Percentiles rank a stretch among this genome's conserved stretches.
Evolutionary conservation across 2,113 vertebrate genomes (phyloP).

Genomic region (Triplophysa tibetana): DNA sequence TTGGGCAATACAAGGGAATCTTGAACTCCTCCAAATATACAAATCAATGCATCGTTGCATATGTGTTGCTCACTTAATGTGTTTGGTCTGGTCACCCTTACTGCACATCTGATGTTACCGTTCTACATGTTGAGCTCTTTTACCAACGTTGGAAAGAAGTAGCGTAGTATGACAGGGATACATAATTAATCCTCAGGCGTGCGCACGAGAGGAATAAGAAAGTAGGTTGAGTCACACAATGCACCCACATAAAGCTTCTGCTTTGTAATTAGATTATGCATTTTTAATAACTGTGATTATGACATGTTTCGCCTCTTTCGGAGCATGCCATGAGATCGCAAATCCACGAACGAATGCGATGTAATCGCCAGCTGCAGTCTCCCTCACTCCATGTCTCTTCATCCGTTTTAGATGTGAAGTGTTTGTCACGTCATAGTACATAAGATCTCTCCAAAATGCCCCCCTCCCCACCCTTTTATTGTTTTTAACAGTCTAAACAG

Average conservation of each 20-base stretch:
- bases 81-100: constrained; percentile 78
- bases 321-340: constrained; percentile 23
- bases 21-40: constrained; percentile 76
- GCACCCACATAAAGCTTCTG: constrained; percentile 27
- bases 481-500: constrained; percentile 27
- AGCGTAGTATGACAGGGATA: constrained; percentile 64
- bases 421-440: constrained; percentile 25
- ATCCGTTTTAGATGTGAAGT: neutral
- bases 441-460: constrained; percentile 10
- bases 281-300: constrained; percentile 53
- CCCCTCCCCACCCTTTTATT: neutral
- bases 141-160: constrained; percentile 21
- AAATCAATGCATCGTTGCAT: constrained; percentile 76
- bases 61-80: constrained; percentile 70
- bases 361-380: neutral
- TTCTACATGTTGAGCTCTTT: constrained; percentile 79
- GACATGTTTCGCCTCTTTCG: constrained; percentile 37
- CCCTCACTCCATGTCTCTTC: constrained; percentile 7
- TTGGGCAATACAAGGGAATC: constrained; percentile 55
- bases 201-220: constrained; percentile 57
- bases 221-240: constrained; percentile 28
- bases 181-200: constrained; percentile 66
- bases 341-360: constrained; percentile 21
- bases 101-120: constrained; percentile 80
- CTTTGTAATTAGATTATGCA: constrained; percentile 51